These are phyloP conservation scores for Tupaia chinensis DNA, from an alignment of 2,113 vertebrate genomes.

Conservation along the genomic window DNA sequence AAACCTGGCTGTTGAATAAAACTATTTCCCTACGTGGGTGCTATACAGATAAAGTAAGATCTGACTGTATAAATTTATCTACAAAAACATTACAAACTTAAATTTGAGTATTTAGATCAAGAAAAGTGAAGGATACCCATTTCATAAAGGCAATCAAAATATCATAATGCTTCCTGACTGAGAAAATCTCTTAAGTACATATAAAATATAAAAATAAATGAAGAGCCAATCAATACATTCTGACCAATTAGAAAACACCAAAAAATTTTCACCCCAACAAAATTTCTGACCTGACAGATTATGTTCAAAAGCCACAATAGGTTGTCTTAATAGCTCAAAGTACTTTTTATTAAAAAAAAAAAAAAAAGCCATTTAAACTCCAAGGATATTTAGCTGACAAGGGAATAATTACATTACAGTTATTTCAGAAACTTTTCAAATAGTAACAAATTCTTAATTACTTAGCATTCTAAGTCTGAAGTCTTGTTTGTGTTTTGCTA, in stretches of 20 bases:
- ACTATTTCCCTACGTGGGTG: not conserved
- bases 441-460: constrained; percentile 52
- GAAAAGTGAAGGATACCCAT: not conserved
- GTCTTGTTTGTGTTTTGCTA: not conserved
- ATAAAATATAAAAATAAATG: constrained; percentile 36
- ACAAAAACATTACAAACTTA: constrained; percentile 46
- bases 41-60: constrained; percentile 31
- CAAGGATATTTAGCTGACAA: not conserved
- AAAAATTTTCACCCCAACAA: not conserved
- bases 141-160: constrained; percentile 55
- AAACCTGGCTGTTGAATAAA: constrained; percentile 46
- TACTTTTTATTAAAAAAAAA: constrained; percentile 34
- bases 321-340: constrained; percentile 13
- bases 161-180: not conserved
- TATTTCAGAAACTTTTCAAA: constrained; percentile 29
- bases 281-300: constrained; percentile 18
- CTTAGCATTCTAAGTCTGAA: constrained; percentile 45
- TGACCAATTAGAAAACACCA: constrained; percentile 34
- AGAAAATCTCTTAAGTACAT: not conserved
- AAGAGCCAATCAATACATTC: not conserved
- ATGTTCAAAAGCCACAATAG: constrained; percentile 53
- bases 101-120: constrained; percentile 4
- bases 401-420: not conserved
- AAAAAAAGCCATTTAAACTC: constrained; percentile 36
- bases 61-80: constrained; percentile 41